Percentiles rank a stretch among this genome's conserved stretches.
phyloP scores from a whole-genome alignment of 2,797 vertebrate species.

The Amazona ochrocephala region DNA sequence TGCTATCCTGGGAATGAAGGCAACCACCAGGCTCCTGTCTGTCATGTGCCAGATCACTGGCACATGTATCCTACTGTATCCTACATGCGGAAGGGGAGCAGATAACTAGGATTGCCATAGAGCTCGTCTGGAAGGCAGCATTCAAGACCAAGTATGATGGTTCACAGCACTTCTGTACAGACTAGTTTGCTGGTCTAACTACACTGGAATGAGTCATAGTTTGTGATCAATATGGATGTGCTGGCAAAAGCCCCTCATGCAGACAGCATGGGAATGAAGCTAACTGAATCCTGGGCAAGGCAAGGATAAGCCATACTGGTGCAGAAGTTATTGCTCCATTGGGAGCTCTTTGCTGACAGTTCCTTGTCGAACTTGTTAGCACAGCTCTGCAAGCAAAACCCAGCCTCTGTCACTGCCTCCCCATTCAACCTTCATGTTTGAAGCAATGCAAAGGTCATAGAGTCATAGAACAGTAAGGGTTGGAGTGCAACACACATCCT shows the following conservation, averaged over 20 bases:
- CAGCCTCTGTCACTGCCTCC: not conserved
- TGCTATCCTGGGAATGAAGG: not conserved
- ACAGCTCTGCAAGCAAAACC: not conserved
- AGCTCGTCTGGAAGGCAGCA: not conserved
- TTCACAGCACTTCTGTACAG: not conserved
- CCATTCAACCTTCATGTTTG: not conserved
- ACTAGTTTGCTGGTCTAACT: not conserved
- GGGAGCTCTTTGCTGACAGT: constrained; percentile 17
- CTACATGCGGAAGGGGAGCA: not conserved
- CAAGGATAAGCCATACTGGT: not conserved
- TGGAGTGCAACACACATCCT: fast-evolving
- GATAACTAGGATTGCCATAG: not conserved
- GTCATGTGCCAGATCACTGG: not conserved
- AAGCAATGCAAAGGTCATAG: not conserved
- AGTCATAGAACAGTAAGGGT: not conserved
- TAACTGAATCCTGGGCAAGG: not conserved
- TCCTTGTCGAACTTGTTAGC: not conserved
- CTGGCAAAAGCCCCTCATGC: not conserved
- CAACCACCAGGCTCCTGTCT: not conserved
- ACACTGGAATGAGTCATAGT: fast-evolving
- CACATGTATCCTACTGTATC: not conserved
- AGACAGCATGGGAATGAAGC: not conserved
- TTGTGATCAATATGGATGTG: not conserved
- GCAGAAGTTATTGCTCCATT: not conserved
- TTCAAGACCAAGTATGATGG: not conserved